Conservation (phyloP, 1,140 invertebrate genomes). For the Sesamia nonagrioides region DNA sequence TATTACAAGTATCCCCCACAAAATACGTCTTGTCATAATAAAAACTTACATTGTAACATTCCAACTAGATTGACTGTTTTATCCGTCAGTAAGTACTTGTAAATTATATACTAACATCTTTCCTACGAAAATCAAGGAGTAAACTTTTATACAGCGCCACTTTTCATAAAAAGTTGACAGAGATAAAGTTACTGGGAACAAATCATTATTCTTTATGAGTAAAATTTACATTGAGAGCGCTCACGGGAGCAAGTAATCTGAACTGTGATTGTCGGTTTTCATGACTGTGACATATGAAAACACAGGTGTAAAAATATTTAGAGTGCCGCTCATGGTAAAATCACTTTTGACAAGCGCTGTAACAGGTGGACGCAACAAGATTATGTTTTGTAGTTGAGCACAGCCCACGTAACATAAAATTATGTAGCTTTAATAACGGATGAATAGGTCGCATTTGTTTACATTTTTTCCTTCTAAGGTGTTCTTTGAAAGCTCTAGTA, state of each 20-base stretch:
- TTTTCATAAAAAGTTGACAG: conserved; percentile 23
- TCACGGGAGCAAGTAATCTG: not conserved
- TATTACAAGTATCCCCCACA: not conserved
- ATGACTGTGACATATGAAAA: not conserved
- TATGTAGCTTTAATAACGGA: too few species aligned
- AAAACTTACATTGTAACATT: not conserved
- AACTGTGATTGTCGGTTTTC: conserved; percentile 10
- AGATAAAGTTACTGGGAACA: conserved; percentile 35
- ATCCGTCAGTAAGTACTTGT: conserved; percentile 15
- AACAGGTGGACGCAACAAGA: too few species aligned
- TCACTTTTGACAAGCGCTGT: not conserved
- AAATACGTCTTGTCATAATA: not conserved
- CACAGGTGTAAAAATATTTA: not conserved
- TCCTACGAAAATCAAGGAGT: not conserved
- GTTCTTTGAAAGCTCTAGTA: too few species aligned
- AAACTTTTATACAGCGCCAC: conserved; percentile 15
- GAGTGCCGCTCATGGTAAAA: not conserved
- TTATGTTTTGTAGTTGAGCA: too few species aligned
- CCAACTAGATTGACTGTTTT: not conserved
- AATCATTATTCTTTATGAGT: conserved; percentile 40
- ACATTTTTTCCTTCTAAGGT: too few species aligned
- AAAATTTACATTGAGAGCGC: conserved; percentile 10
- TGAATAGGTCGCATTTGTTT: too few species aligned
- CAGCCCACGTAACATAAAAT: too few species aligned
- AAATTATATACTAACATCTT: conserved; percentile 5